phyloP scores from a whole-genome alignment of 2,797 vertebrate species.

The Dendrocincla tyrannina region DNA sequence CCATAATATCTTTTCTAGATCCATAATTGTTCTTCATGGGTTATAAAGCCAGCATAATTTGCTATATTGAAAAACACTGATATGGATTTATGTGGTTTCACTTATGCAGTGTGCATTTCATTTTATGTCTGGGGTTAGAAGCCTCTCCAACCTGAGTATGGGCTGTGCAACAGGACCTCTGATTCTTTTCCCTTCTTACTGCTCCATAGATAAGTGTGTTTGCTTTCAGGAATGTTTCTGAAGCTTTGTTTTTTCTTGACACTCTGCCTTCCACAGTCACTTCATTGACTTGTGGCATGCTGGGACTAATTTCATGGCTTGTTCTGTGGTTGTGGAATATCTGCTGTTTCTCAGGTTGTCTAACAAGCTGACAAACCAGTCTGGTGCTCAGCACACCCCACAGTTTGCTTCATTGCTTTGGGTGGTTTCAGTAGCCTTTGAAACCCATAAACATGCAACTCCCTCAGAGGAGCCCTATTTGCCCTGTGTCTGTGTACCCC shows the following conservation, averaged over 20 bases:
- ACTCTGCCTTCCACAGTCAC: neutral
- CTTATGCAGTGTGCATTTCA: neutral
- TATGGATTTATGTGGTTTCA: constrained; percentile 25
- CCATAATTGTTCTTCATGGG: constrained; percentile 62
- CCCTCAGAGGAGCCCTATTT: neutral
- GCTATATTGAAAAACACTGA: neutral
- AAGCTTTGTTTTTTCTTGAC: neutral
- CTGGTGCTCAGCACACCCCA: neutral
- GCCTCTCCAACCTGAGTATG: neutral
- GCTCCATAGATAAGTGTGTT: neutral
- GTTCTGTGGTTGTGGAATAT: neutral
- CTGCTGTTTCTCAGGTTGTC: neutral
- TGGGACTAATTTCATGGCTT: neutral
- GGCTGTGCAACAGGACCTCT: neutral
- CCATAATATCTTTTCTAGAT: constrained; percentile 6
- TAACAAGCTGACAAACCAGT: neutral
- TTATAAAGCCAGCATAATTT: constrained; percentile 46
- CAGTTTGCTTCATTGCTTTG: neutral
- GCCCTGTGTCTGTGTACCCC: neutral
- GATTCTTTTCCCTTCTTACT: neutral
- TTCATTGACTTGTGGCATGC: neutral
- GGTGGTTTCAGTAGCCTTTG: neutral
- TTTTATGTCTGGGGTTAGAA: neutral
- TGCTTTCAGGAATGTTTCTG: neutral
- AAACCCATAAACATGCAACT: neutral